Percentiles rank a stretch among this genome's conserved stretches.
phyloP scores from a whole-genome alignment of 1,140 invertebrate species.

The Diplogasteroides magnus region DNA sequence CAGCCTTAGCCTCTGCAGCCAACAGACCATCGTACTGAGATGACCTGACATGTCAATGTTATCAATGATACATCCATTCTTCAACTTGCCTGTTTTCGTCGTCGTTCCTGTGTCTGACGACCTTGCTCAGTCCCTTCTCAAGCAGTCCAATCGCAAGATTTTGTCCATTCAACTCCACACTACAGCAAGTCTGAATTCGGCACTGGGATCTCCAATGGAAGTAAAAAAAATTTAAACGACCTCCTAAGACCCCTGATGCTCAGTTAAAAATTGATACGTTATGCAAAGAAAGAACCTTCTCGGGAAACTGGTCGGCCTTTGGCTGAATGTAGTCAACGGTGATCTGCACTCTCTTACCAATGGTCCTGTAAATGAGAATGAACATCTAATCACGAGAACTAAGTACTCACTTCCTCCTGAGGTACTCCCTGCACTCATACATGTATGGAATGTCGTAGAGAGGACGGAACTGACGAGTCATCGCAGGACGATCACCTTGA shows the following conservation, averaged over 20 bases:
- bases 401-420: constrained; percentile 67
- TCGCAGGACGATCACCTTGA: constrained; percentile 5
- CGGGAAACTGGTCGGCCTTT: constrained; percentile 81
- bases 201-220: too few relatives aligned
- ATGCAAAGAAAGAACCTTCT: too few relatives aligned
- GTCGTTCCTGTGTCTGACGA: constrained; percentile 84
- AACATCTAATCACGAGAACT: neutral
- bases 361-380: constrained; percentile 49
- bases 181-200: constrained; percentile 85
- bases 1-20: constrained; percentile 83
- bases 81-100: constrained; percentile 74
- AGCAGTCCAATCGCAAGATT: constrained; percentile 92
- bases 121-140: constrained; percentile 81
- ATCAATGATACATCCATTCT: neutral
- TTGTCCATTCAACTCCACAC: constrained; percentile 74
- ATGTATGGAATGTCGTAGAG: constrained; percentile 96
- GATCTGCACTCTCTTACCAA: constrained; percentile 82
- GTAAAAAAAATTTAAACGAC: too few relatives aligned
- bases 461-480: constrained; percentile 69
- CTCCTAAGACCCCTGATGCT: too few relatives aligned
- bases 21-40: constrained; percentile 86
- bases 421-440: constrained; percentile 93
- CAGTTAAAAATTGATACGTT: too few relatives aligned
- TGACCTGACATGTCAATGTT: constrained; percentile 60
- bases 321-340: constrained; percentile 93